Percentiles rank a stretch among this genome's conserved stretches.
These are phyloP conservation scores for Hoplodrina blanda DNA, from an alignment of 2,888 invertebrate genomes.

Conservation along the genomic window DNA sequence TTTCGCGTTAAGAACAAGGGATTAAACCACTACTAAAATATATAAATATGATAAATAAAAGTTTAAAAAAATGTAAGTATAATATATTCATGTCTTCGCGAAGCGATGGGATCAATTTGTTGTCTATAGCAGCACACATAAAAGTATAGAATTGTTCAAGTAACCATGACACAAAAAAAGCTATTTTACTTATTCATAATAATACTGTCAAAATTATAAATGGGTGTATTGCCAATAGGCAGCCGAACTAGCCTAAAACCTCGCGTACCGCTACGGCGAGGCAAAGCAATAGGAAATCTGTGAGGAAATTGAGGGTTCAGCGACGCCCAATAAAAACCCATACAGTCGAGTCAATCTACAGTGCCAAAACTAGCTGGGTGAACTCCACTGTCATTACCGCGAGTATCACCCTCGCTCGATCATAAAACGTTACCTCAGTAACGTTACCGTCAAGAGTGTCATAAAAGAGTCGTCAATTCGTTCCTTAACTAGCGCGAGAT, in stretches of 20 bases:
- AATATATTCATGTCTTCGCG: no score
- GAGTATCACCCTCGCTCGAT: conserved; percentile 45
- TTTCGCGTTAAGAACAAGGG: conserved; percentile 20
- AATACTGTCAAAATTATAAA: no score
- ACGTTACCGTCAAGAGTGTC: conserved; percentile 77
- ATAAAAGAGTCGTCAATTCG: conserved; percentile 82
- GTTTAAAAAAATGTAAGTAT: no score
- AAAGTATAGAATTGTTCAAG: no score
- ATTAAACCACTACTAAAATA: neutral
- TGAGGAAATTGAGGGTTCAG: neutral
- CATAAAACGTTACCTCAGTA: conserved; percentile 79
- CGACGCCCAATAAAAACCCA: no score
- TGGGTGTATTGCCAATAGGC: no score
- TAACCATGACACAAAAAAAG: no score
- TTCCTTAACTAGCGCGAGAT: conserved; percentile 80
- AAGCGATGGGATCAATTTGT: no score
- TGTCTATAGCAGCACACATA: no score
- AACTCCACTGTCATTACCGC: conserved; percentile 14
- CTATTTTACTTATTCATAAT: neutral
- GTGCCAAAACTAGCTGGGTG: neutral
- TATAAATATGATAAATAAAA: no score
- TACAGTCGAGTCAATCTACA: no score
- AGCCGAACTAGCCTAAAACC: neutral
- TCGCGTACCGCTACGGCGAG: neutral
- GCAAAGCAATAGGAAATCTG: neutral